Evolutionary conservation across 2,888 invertebrate genomes (phyloP), one percentile per base, ranked within the genome.

Genomic region (Ectobius pallidus): DNA sequence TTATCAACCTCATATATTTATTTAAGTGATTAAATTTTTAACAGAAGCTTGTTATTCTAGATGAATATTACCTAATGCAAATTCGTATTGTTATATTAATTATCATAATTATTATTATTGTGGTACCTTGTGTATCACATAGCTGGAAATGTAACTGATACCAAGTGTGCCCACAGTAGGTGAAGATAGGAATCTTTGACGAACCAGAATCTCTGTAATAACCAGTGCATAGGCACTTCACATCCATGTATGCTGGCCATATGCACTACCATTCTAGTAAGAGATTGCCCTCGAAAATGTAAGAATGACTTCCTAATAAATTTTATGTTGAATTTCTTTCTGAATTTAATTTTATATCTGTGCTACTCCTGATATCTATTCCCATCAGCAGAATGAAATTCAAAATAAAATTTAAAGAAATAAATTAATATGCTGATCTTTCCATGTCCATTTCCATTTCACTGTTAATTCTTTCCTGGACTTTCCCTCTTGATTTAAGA

Each of bases 301-400:
- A 46, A 11, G 46, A 46, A n/a, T 65, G 46, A 65, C 65, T 65
- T 65, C 65, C 65, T 27, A 46, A 65, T 65, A 65, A 65, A 65
- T 27, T 63, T 44, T 69, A 69, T 69, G 55, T 69, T 69, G 52
- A 69, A 55, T 69, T 69, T 69, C 27, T 58, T 58, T 22, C 22
- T 25, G 7, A 34, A 34, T 7, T 34, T 34, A 34, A 34, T 34
- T 34, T 34, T 34, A 34, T 34, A 7, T 34, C 34, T 11, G 6
- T 34, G 34, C 34, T 7, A 34, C 34, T 7, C 34, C 34, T 34
- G 34, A 7, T 34, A 6, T 34, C 34, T 34, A 7, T 7, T 34
- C 34, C 34, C 11, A 11, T 34, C 34, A 34, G 34, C n/a, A n/a
- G n/a, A n/a, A n/a, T n/a, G n/a, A n/a, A n/a, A n/a, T n/a, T n/a